Evolutionary conservation across 2,113 vertebrate species (phyloP).

Genomic region (Edolisoma coerulescens): DNA sequence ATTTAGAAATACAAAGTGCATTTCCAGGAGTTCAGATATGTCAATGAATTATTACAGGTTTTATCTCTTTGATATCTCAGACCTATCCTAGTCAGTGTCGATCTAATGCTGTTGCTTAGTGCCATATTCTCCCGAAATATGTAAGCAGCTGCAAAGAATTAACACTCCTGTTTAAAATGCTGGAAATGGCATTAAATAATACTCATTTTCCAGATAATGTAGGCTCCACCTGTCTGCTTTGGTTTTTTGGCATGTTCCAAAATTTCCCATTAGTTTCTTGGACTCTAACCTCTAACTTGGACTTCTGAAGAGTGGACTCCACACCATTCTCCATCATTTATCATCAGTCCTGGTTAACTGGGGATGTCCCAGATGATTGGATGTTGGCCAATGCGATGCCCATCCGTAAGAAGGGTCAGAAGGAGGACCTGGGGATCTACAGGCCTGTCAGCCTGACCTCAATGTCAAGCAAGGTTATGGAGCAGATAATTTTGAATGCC

Average conservation of each 20-base stretch:
- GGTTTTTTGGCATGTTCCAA: neutral
- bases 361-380: neutral
- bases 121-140: neutral
- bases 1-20: neutral
- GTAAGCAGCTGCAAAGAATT: neutral
- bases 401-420: too few species aligned
- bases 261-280: neutral
- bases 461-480: neutral
- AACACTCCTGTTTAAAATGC: neutral
- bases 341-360: neutral
- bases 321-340: neutral
- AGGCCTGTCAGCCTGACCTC: neutral
- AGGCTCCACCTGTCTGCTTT: neutral
- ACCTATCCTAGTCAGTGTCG: neutral
- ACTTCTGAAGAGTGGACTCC: neutral
- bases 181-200: neutral
- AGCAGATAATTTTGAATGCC: neutral
- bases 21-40: neutral
- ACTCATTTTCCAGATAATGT: neutral
- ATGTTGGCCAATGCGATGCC: neutral
- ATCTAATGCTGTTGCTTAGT: neutral
- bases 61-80: neutral
- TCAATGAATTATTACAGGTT: neutral
- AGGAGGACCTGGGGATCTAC: neutral
- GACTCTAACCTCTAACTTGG: neutral